Evolutionary conservation across 1,140 invertebrate genomes (phyloP), one percentile per base, ranked within the genome.

Genomic region (Pseudobourletiella spinata): DNA sequence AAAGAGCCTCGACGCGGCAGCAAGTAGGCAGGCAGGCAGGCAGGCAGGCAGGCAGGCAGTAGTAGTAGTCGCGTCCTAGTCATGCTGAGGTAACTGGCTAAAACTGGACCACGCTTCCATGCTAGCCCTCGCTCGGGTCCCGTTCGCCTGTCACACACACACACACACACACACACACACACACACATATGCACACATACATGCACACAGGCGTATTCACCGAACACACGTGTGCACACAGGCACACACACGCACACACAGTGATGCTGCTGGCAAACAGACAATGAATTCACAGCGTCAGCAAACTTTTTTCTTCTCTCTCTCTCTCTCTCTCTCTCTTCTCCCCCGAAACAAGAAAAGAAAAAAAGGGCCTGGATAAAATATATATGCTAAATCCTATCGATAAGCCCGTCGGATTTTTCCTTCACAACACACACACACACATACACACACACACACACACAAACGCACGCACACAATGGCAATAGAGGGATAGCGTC

Each of bases 311-410:
- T 42, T 26, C 20, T 22, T 26, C 11, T 25, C 22, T 20, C 46
- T n/a, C 16, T 20, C 24, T 26, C 11, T 25, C 22, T 20, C 24
- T 26, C 11, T 25, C 22, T 20, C 46, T n/a, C 16, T 20, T 22
- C 6, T 48, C 16, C 8, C 24, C 8, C 29, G n/a, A 39, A 14
- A 55, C 52, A 35, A 32, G 14, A 35, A 35, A 57, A 57, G 52
- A 52, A 22, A 58, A 29, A 25, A 39, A 20, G 28, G 52, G 50
- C 29, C 29, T 26, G 55, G 48, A 56, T 42, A 54, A 52, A 51
- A 50, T 51, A 32, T 51, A 65, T 62, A 65, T 61, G 64, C 59
- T 65, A 65, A 65, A 65, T 65, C 64, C 64, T 65, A 61, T 61
- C 64, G 64, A 65, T 65, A 65, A 65, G 64, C 64, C 58, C 42